phyloP scores from a whole-genome alignment of 64 coral and sea anemone species.

The Acropora yongei region DNA sequence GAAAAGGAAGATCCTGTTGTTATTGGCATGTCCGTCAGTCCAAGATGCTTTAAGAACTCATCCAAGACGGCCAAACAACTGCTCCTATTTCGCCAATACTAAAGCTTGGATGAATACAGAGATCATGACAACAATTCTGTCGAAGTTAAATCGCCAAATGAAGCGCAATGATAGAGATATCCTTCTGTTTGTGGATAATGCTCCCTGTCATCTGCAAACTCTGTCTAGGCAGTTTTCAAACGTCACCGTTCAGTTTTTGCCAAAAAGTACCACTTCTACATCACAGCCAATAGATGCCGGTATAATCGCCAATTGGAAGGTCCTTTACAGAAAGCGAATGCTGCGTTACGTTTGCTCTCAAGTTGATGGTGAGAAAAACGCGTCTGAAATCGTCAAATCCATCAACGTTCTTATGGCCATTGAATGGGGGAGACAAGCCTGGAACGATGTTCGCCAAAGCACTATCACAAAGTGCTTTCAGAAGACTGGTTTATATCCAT shows the following conservation, averaged over 20 bases:
- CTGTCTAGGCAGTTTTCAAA: neutral
- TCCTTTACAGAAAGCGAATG: slow-evolving; percentile 19
- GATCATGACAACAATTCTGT: no score
- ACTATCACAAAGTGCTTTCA: slow-evolving; percentile 43
- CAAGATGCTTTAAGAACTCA: slow-evolving; percentile 9
- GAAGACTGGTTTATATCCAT: neutral
- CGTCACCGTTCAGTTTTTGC: no score
- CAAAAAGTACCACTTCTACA: no score
- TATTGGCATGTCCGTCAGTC: neutral
- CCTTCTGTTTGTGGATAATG: no score
- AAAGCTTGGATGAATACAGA: slow-evolving; percentile 1
- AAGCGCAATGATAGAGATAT: no score
- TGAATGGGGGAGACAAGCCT: slow-evolving; percentile 36
- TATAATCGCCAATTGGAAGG: neutral
- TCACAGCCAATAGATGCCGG: no score
- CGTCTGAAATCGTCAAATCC: slow-evolving; percentile 17
- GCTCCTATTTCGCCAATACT: neutral
- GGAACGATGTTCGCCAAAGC: slow-evolving; percentile 13
- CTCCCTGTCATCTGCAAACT: slow-evolving; percentile 16
- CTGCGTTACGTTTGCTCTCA: slow-evolving; percentile 9
- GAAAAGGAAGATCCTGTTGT: slow-evolving; percentile 28
- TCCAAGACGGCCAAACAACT: neutral
- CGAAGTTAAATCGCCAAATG: no score
- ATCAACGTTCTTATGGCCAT: slow-evolving; percentile 43
- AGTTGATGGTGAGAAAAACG: slow-evolving; percentile 5